phyloP scores from a whole-genome alignment of 2,797 vertebrate genomes.

The Eulemur albifrons region DNA sequence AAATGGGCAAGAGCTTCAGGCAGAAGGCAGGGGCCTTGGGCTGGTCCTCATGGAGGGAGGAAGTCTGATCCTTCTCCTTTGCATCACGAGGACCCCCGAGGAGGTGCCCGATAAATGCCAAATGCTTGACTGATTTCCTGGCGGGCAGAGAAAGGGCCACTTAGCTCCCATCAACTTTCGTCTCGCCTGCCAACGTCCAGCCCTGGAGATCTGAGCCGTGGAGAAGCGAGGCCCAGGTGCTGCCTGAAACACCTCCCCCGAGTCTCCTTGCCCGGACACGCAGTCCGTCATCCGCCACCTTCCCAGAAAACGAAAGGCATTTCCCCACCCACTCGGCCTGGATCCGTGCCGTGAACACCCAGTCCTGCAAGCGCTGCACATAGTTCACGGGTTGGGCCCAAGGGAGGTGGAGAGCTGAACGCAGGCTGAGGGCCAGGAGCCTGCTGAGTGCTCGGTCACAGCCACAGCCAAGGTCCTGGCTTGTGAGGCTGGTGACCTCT shows the following conservation, averaged over 20 bases:
- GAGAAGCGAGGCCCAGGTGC: neutral
- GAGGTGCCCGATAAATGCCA: neutral
- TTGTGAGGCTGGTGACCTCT: neutral
- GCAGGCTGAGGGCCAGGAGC: neutral
- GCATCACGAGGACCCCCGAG: neutral
- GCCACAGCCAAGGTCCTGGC: neutral
- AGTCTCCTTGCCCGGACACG: neutral
- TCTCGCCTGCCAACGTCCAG: neutral
- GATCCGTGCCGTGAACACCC: neutral
- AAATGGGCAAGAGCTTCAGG: neutral
- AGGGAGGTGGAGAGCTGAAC: neutral
- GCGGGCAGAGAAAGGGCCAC: neutral
- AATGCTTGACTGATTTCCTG: neutral
- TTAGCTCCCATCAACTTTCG: neutral
- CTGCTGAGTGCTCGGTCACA: neutral
- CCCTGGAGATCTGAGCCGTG: neutral
- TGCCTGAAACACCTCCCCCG: neutral
- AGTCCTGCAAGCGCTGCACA: neutral
- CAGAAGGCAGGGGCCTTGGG: neutral
- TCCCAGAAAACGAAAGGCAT: neutral
- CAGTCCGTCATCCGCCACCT: neutral
- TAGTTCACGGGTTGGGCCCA: neutral
- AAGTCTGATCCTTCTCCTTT: neutral
- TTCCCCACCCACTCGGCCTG: neutral
- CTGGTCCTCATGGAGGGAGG: neutral